A percentile compares a stretch with the other conserved stretches of the same genome.
These are phyloP conservation scores for Eueides isabella DNA, from an alignment of 1,140 invertebrate species.

Conservation along the genomic window DNA sequence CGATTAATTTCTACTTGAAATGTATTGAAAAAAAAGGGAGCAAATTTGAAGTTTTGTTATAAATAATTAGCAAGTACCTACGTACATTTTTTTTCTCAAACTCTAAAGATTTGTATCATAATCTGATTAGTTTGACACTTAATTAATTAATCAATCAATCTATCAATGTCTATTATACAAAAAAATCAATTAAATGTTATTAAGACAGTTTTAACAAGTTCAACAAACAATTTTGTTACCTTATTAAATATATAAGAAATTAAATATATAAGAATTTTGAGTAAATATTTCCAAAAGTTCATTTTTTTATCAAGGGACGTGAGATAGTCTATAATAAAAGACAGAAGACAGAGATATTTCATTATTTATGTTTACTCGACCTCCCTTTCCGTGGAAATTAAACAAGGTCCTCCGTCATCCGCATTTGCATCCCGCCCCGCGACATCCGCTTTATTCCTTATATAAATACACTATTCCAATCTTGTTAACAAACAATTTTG, in stretches of 20 bases:
- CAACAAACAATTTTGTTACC: not conserved
- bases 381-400: conserved; percentile 9
- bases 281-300: not conserved
- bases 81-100: no score
- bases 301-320: not conserved
- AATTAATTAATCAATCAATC: not conserved
- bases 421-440: not conserved
- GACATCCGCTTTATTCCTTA: not conserved
- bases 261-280: not conserved
- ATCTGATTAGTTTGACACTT: not conserved
- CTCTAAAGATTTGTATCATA: no score
- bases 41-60: no score
- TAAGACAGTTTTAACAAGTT: not conserved
- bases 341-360: not conserved
- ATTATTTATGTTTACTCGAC: conserved; percentile 3
- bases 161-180: not conserved
- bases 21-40: no score
- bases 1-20: not conserved
- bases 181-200: not conserved
- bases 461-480: not conserved
- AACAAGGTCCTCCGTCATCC: not conserved
- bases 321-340: not conserved
- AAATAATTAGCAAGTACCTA: no score
- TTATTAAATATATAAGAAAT: not conserved
- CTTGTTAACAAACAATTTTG: not conserved